Conservation (phyloP, 2,888 invertebrate genomes). For the Clunio marinus region DNA sequence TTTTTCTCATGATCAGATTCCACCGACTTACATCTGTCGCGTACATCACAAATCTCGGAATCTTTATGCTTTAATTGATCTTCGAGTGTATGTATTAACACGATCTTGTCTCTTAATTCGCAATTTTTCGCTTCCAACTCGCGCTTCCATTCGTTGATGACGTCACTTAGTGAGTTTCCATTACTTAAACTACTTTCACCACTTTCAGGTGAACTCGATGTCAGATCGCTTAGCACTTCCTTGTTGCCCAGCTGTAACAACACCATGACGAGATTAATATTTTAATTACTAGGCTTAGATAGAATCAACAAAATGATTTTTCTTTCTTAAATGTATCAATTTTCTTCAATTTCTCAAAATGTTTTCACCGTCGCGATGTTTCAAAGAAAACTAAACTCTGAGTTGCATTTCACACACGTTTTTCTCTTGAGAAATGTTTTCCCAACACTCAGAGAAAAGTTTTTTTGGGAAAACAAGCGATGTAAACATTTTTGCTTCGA, state of each 20-base stretch:
- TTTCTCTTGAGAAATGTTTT: too few species aligned
- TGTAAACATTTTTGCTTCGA: too few species aligned
- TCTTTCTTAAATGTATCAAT: too few species aligned
- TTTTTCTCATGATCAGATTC: slow-evolving; percentile 28
- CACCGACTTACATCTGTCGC: neutral
- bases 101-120: neutral
- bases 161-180: slow-evolving; percentile 15
- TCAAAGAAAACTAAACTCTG: neutral
- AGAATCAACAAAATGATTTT: too few species aligned
- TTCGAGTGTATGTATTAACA: neutral
- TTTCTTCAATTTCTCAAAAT: too few species aligned
- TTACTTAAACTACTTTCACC: neutral
- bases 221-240: neutral
- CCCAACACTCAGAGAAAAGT: too few species aligned
- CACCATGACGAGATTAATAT: slow-evolving; percentile 16
- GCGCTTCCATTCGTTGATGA: slow-evolving; percentile 29
- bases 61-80: slow-evolving; percentile 16
- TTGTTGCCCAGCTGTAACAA: slow-evolving; percentile 27
- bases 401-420: too few species aligned
- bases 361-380: neutral
- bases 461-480: too few species aligned
- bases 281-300: too few species aligned
- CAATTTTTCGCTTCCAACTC: slow-evolving; percentile 17
- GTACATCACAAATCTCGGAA: neutral
- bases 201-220: slow-evolving; percentile 22